Evolutionary conservation across 1,140 invertebrate genomes (phyloP).

Genomic region (Zaprionus ghesquierei): DNA sequence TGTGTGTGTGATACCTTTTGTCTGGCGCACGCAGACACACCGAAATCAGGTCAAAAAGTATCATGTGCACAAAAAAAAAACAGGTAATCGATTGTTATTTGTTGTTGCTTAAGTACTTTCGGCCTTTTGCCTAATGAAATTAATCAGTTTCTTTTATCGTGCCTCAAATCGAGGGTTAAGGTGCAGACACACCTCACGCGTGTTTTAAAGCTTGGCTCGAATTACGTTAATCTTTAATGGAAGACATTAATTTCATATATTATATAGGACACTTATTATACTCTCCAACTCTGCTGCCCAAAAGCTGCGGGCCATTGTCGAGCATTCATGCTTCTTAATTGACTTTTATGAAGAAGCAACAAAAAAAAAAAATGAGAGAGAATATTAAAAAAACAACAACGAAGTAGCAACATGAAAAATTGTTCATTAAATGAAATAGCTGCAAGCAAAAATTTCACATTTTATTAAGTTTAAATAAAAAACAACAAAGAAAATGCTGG

Average conservation of each 20-base stretch:
- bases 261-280: no score
- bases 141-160: background rate
- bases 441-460: slow-evolving; percentile 16
- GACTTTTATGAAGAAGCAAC: slow-evolving; percentile 29
- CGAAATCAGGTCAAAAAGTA: slow-evolving; percentile 1
- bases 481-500: background rate
- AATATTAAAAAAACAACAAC: background rate
- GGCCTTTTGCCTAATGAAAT: slow-evolving; percentile 3
- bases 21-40: background rate
- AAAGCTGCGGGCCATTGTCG: background rate
- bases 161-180: background rate
- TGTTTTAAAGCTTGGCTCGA: background rate
- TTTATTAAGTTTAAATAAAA: slow-evolving; percentile 15
- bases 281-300: background rate
- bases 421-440: slow-evolving; percentile 46
- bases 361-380: background rate
- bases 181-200: background rate
- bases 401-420: slow-evolving; percentile 9
- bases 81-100: slow-evolving; percentile 14
- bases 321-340: slow-evolving; percentile 21
- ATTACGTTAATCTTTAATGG: background rate
- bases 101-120: slow-evolving; percentile 1
- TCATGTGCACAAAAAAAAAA: slow-evolving; percentile 13
- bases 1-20: slow-evolving; percentile 10
- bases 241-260: slow-evolving; percentile 3